Percentiles rank a stretch among this genome's conserved stretches.
These are phyloP conservation scores for Phyllostomus hastatus DNA, from an alignment of 2,113 vertebrate genomes.

Conservation along the genomic window DNA sequence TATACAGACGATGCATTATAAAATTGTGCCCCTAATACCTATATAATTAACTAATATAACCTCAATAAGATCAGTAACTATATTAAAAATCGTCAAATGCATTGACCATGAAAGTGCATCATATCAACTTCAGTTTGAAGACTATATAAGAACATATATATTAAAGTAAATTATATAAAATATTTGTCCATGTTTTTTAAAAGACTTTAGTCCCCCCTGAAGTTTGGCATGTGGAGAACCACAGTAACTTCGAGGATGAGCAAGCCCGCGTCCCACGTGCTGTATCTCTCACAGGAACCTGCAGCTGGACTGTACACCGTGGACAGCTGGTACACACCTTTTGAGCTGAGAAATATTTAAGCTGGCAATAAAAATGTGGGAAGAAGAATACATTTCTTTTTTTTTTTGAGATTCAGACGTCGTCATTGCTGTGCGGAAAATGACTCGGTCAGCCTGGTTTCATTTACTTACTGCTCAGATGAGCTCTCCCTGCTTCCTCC, in stretches of 20 bases:
- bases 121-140: neutral
- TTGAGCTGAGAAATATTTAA: neutral
- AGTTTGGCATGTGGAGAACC: neutral
- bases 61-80: neutral
- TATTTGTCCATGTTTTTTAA: neutral
- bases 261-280: too few species aligned
- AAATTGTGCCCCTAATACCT: neutral
- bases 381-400: neutral
- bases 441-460: neutral
- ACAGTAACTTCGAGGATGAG: neutral
- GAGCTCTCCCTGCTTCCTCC: accelerated
- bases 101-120: neutral
- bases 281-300: neutral
- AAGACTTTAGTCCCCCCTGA: neutral
- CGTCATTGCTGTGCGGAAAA: neutral
- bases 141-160: neutral
- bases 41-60: neutral
- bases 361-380: neutral
- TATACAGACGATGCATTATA: neutral
- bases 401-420: neutral
- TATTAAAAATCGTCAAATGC: neutral
- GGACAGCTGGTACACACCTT: neutral
- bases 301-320: neutral
- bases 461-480: accelerated
- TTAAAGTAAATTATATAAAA: neutral